Evolutionary conservation across 2,113 vertebrate genomes (phyloP).

Genomic region (Pomatostomus ruficeps): DNA sequence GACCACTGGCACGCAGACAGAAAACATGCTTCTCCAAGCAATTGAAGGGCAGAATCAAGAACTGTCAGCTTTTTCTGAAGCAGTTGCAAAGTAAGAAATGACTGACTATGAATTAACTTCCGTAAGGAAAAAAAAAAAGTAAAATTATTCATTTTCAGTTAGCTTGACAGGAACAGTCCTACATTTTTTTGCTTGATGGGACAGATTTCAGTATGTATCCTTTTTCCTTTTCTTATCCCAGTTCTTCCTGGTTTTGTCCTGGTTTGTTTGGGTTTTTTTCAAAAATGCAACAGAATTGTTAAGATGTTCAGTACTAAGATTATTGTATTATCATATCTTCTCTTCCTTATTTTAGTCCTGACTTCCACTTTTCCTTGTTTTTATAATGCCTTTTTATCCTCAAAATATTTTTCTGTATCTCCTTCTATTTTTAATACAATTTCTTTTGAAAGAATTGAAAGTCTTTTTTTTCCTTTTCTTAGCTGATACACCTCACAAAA

Average conservation of each 20-base stretch:
- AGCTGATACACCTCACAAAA: neutral
- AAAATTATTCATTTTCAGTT: neutral
- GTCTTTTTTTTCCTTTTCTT: neutral
- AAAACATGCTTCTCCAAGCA: constrained; percentile 76
- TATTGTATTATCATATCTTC: neutral
- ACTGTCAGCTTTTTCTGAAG: constrained; percentile 87
- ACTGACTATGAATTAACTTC: neutral
- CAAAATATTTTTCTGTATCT: neutral
- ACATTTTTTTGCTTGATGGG: neutral
- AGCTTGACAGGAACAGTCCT: neutral
- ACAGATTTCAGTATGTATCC: neutral
- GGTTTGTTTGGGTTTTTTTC: neutral
- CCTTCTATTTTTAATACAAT: neutral
- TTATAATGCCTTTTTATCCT: neutral
- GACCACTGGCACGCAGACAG: constrained; percentile 74
- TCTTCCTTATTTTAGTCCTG: neutral
- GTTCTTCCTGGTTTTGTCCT: neutral
- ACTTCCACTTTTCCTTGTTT: neutral
- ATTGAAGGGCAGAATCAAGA: constrained; percentile 85
- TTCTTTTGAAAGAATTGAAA: neutral
- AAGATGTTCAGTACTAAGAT: neutral
- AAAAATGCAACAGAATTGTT: neutral
- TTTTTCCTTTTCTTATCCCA: neutral
- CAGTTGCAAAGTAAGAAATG: constrained; percentile 82
- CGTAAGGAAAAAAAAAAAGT: neutral